Evolutionary conservation across 2,888 invertebrate genomes (phyloP), one percentile per base, ranked within the genome.

Genomic region (Aradus depressus): DNA sequence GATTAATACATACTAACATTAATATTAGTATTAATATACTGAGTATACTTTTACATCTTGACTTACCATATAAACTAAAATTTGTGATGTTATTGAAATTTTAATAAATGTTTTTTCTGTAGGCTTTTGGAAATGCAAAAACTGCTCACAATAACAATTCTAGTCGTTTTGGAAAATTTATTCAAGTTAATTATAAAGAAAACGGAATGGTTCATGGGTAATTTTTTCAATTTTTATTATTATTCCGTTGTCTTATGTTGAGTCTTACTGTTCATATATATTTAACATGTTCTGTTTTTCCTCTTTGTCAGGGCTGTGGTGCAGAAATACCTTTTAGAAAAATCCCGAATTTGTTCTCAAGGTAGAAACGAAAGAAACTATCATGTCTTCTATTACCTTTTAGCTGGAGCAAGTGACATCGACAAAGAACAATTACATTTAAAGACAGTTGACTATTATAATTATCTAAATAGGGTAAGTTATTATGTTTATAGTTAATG

Each of bases 141-240:
- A 96, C 95, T 26, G 89, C 93, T 2, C 93, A 95, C 66, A 95
- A 95, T 68, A 93, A 95, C 70, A 96, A 96, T 70, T 92, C 92
- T 45, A 92, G 92, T 73, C 77, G 96, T 57, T 96, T 95, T 71
- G 95, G 95, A 44, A 96, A 96, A 71, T 96, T 95, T 69, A 93
- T 96, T 61, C 93, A 95, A 76, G 88, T 95, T 61, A 92, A 92
- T 71, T 96, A 95, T 69, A 88, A 91, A 66, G 93, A 93, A 72
- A 95, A 95, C 79, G 95, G 96, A 62, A 92, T 93, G 88, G 93
- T 95, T 19, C 92, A 93, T 65, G 95, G 95, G 80, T 80, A 67
- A 70, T 38, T 3, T 35, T 50, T 42, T n/a, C 12, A 18, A 42
- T 32, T 8, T 44, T 32, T 31, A 10, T 44, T 28, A n/a, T 44